Evolutionary conservation across 2,888 invertebrate species (phyloP).

Genomic region (Ctena decussata): DNA sequence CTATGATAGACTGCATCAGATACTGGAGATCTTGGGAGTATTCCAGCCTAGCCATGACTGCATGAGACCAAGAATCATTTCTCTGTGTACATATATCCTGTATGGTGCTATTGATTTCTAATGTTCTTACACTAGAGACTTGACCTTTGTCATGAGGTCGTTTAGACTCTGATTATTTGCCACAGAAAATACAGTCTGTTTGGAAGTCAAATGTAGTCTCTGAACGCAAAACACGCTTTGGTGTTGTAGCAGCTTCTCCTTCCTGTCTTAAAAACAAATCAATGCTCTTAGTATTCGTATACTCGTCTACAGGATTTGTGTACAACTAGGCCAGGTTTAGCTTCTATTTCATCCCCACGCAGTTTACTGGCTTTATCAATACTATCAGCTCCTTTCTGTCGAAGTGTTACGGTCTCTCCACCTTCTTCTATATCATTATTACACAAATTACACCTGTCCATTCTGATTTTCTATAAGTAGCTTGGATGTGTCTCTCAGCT

Average conservation of each 20-base stretch:
- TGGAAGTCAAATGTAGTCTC: constrained; percentile 1
- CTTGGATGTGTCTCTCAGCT: too few species aligned
- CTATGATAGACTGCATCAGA: not conserved
- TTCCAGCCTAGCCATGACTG: not conserved
- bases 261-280: not conserved
- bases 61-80: not conserved
- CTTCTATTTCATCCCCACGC: constrained; percentile 11
- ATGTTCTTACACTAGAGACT: too few species aligned
- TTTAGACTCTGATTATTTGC: constrained; percentile 4
- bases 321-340: constrained; percentile 3
- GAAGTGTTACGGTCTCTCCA: not conserved
- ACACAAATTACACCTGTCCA: constrained; percentile 19
- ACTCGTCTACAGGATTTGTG: constrained; percentile 30
- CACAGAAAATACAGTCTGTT: constrained; percentile 13
- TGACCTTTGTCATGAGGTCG: not conserved
- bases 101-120: too few species aligned
- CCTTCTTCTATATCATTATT: not conserved
- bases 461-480: too few species aligned
- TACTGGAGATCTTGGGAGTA: not conserved
- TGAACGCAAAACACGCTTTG: constrained; percentile 14
- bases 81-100: not conserved
- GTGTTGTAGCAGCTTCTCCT: not conserved
- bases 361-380: constrained; percentile 17
- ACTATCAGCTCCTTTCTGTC: constrained; percentile 12
- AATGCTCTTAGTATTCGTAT: constrained; percentile 15